Conservation (phyloP, 2,888 invertebrate genomes). For the Drosophila prolongata region DNA sequence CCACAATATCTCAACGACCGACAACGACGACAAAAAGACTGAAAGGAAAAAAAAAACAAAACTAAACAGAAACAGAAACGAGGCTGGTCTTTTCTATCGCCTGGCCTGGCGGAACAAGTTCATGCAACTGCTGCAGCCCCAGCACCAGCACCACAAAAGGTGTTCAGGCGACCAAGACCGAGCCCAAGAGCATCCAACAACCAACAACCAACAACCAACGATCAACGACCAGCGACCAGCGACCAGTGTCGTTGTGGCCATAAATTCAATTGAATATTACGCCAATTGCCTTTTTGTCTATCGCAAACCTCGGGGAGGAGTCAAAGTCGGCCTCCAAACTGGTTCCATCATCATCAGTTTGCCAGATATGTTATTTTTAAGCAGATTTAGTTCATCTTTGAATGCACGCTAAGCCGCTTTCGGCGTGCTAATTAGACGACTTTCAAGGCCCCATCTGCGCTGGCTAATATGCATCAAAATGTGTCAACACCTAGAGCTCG, state of each 20-base stretch:
- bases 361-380: conserved; percentile 47
- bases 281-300: conserved; percentile 80
- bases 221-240: conserved; percentile 14
- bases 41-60: conserved; percentile 11
- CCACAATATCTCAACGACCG: conserved; percentile 78
- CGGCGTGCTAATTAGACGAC: conserved; percentile 75
- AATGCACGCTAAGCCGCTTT: conserved; percentile 69
- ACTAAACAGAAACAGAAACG: conserved; percentile 19
- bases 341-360: conserved; percentile 47
- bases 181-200: conserved; percentile 29
- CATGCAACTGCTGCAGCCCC: conserved; percentile 64
- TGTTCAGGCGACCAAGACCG: conserved; percentile 55
- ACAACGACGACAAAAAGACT: conserved; percentile 43
- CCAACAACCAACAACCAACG: neutral
- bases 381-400: conserved; percentile 73
- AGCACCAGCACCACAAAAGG: conserved; percentile 69
- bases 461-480: conserved; percentile 77
- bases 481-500: conserved; percentile 73
- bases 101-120: conserved; percentile 74
- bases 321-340: conserved; percentile 38
- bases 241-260: conserved; percentile 75
- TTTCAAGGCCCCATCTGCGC: conserved; percentile 51
- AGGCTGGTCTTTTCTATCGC: conserved; percentile 53
- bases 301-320: conserved; percentile 72
- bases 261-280: conserved; percentile 83